A percentile compares a stretch with the other conserved stretches of the same genome.
Conservation (phyloP, 2,888 invertebrate species). For the Xestoiulus laeticollis region DNA sequence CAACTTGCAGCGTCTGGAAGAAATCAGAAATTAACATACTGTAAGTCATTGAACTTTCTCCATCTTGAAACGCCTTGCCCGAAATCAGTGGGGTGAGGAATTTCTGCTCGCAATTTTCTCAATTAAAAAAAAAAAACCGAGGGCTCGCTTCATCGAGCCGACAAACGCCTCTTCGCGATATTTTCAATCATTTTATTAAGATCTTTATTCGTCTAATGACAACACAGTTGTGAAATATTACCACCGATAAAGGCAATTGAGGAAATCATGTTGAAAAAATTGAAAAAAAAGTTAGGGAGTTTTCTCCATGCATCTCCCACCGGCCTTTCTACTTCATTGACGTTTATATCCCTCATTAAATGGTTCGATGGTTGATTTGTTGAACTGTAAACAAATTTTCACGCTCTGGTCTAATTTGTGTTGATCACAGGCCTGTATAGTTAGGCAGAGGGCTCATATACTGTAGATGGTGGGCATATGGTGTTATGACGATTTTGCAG, state of each 20-base stretch:
- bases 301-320: background rate
- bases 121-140: background rate
- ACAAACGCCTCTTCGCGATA: background rate
- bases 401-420: background rate
- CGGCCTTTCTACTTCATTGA: background rate
- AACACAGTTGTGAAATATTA: background rate
- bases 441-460: too few species aligned
- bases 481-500: too few species aligned
- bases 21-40: background rate
- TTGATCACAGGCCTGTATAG: background rate
- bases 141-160: background rate
- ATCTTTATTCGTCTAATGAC: background rate
- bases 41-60: slow-evolving; percentile 18
- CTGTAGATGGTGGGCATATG: too few species aligned
- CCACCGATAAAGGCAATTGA: background rate
- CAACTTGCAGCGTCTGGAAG: background rate
- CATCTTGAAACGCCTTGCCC: background rate
- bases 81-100: background rate
- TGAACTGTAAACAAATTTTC: background rate
- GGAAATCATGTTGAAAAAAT: background rate
- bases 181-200: background rate
- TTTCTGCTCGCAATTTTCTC: background rate
- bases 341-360: background rate
- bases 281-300: background rate
- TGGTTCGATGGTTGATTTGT: background rate